Percentiles rank a stretch among this genome's conserved stretches.
These are phyloP conservation scores for Halcyon leucocephala DNA, from an alignment of 2,797 vertebrate genomes.

Conservation along the genomic window DNA sequence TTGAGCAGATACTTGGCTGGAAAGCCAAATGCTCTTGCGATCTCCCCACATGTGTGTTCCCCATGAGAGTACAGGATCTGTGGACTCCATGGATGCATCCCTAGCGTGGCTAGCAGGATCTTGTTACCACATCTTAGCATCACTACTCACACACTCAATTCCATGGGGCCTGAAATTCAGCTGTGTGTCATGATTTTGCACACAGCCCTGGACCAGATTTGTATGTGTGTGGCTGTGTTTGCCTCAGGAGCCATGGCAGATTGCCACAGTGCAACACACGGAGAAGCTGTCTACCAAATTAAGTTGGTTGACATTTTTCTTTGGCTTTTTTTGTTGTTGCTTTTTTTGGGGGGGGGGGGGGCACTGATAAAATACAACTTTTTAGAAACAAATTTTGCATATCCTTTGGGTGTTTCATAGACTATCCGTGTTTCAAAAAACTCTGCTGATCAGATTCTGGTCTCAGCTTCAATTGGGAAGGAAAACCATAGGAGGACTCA, in stretches of 20 bases:
- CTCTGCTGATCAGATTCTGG: background rate
- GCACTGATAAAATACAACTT: background rate
- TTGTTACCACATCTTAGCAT: background rate
- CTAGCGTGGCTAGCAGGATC: background rate
- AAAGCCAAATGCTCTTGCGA: background rate
- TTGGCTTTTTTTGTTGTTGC: background rate
- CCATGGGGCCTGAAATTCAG: accelerated
- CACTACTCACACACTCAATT: accelerated
- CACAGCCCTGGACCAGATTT: background rate
- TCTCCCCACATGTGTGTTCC: background rate
- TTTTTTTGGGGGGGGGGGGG: background rate
- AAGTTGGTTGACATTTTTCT: background rate
- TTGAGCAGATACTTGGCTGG: background rate
- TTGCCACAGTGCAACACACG: background rate
- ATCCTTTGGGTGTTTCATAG: background rate
- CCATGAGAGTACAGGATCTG: accelerated
- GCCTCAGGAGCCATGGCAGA: background rate
- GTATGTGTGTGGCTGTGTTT: background rate
- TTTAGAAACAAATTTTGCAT: background rate
- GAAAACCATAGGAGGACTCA: background rate
- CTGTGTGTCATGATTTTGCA: background rate
- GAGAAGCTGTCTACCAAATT: background rate
- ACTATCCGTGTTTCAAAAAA: background rate
- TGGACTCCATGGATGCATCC: accelerated
- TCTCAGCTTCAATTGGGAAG: background rate